Conservation (phyloP, 2,888 invertebrate species). For the Ceratothoa steindachneri region DNA sequence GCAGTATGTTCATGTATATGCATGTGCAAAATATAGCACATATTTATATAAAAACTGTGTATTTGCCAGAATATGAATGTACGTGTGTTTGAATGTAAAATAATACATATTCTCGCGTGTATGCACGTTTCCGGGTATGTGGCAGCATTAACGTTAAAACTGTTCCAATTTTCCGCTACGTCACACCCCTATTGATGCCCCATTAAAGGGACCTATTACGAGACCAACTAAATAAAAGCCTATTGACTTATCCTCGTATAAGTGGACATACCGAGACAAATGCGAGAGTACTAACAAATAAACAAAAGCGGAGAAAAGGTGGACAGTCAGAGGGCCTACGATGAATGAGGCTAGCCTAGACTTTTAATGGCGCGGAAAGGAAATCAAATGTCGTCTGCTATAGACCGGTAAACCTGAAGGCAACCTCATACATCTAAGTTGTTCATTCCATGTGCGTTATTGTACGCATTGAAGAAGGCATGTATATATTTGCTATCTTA, state of each 20-base stretch:
- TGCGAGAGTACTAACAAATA: neutral
- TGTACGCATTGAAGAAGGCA: no score
- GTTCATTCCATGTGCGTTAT: no score
- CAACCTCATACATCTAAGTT: no score
- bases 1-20: no score
- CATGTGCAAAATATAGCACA: no score
- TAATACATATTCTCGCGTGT: no score
- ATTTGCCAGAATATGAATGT: neutral
- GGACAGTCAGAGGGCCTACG: neutral
- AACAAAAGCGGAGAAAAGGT: neutral
- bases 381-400: neutral
- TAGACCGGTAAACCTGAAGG: no score
- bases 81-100: neutral
- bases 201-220: neutral
- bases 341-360: neutral
- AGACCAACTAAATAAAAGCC: no score
- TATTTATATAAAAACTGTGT: no score
- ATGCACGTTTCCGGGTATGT: no score
- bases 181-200: neutral
- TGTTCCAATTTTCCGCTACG: neutral
- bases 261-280: neutral
- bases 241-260: neutral
- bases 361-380: neutral
- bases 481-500: no score
- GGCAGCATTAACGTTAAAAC: no score